Evolutionary conservation across 1,140 invertebrate genomes (phyloP), one percentile per base, ranked within the genome.

Genomic region (Gonatopus flavifemur): DNA sequence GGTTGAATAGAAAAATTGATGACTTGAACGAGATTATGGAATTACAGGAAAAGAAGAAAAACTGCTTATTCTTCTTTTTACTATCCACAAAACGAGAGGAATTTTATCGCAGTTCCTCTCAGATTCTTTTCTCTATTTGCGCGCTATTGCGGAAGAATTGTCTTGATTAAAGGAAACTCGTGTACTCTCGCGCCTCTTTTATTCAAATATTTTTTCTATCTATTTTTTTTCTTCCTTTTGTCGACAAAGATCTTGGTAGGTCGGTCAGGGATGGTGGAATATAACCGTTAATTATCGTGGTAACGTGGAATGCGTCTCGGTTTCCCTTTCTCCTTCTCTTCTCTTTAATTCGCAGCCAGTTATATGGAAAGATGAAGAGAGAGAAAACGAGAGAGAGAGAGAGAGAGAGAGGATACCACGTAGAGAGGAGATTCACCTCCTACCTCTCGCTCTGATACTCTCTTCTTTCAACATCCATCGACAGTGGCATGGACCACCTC

Each of bases 401-500:
- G 39, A 1, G 20, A 43, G 41, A 43, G 25, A 41, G 18, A 41
- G 20, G 19, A 15, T 8, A 24, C 16, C 10, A 22, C 35, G 37
- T 16, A 25, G 43, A 31, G 33, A 36, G 48, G 45, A 36, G 52
- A 55, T 53, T 59, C 52, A 43, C 52, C 63, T 37, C 46, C n/a
- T n/a, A 45, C 42, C 30, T 40, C 30, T 20, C 35, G 51, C 47
- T 30, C 47, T 43, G 24, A 48, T 45, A n/a, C n/a, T n/a, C n/a
- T n/a, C n/a, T n/a, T n/a, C 32, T 33, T 4, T 61, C 44, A 36
- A 49, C 55, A 54, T 63, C 60, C 48, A 61, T 52, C 66, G 66
- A 58, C 60, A 61, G 61, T 63, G 66, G 63, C 67, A 60, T 57
- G 70, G 67, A 70, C 70, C 65, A 68, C 68, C 68, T 73, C 71